A percentile compares a stretch with the other conserved stretches of the same genome.
phyloP scores from a whole-genome alignment of 2,797 vertebrate species.

The Xenopus petersii region DNA sequence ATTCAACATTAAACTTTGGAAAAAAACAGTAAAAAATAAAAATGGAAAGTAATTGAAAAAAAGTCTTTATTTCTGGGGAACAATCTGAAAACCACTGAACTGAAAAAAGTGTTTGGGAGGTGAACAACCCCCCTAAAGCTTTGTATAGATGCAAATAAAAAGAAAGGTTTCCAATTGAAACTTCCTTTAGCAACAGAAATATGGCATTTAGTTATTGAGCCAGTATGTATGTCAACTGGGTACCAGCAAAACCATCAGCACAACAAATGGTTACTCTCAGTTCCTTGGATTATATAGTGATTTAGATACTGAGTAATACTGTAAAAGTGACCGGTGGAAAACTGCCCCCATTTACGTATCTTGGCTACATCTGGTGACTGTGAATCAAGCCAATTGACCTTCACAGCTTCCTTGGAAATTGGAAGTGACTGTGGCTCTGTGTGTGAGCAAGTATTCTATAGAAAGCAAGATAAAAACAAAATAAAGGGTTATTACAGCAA shows the following conservation, averaged over 20 bases:
- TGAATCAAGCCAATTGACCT: constrained; percentile 37
- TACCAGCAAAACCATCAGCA: background rate
- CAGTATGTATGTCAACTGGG: background rate
- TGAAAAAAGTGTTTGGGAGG: too few species aligned
- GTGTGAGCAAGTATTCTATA: constrained; percentile 4
- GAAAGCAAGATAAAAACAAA: too few species aligned
- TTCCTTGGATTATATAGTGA: constrained; percentile 8
- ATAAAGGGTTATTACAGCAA: too few species aligned
- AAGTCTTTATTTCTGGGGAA: too few species aligned
- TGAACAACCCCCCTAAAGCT: too few species aligned
- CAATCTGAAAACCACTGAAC: too few species aligned
- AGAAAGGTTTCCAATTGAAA: background rate
- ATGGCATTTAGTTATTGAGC: background rate
- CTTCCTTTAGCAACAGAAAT: constrained; percentile 3
- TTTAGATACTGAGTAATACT: constrained; percentile 11
- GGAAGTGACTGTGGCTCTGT: constrained; percentile 41
- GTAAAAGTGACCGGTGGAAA: constrained; percentile 30
- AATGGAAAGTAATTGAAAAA: too few species aligned
- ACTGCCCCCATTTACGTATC: constrained; percentile 26
- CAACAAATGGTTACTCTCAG: constrained; percentile 14
- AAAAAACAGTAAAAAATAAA: too few species aligned
- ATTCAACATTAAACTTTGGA: too few species aligned
- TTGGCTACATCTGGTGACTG: constrained; percentile 32
- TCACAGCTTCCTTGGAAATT: constrained; percentile 39
- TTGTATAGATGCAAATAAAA: too few species aligned